Evolutionary conservation across 2,888 invertebrate species (phyloP).

Genomic region (Ophion ellenae): DNA sequence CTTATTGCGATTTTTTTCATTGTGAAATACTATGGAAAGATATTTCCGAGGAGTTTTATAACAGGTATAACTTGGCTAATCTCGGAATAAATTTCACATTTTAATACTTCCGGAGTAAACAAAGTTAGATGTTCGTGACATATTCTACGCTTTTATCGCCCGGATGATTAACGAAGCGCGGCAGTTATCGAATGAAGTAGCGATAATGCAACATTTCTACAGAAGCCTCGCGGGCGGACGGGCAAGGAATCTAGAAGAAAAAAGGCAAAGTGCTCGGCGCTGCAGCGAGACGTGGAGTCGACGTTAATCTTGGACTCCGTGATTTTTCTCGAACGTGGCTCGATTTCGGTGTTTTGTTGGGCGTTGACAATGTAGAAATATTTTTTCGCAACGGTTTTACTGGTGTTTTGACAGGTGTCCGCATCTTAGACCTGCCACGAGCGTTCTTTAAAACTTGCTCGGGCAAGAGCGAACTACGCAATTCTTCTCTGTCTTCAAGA

Average conservation of each 20-base stretch:
- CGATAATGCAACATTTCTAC: background rate
- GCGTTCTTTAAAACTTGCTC: slow-evolving; percentile 77
- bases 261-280: slow-evolving; percentile 63
- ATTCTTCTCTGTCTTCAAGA: slow-evolving; percentile 84
- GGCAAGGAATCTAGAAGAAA: slow-evolving; percentile 45
- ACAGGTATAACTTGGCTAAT: background rate
- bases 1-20: background rate
- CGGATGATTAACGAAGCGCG: background rate
- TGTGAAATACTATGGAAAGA: background rate
- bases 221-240: background rate
- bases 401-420: slow-evolving; percentile 74
- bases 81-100: background rate
- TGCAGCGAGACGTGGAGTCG: slow-evolving; percentile 67
- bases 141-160: slow-evolving; percentile 1
- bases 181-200: no score
- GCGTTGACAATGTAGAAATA: slow-evolving; percentile 66
- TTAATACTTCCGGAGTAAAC: background rate
- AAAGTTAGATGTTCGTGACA: background rate
- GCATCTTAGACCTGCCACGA: slow-evolving; percentile 73
- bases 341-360: slow-evolving; percentile 63
- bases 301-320: slow-evolving; percentile 65
- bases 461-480: slow-evolving; percentile 85
- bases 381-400: slow-evolving; percentile 78
- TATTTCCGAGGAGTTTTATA: slow-evolving; percentile 18
- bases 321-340: slow-evolving; percentile 47